Percentiles rank a stretch among this genome's conserved stretches.
phyloP scores from a whole-genome alignment of 2,888 invertebrate genomes.

The Dugesia japonica region DNA sequence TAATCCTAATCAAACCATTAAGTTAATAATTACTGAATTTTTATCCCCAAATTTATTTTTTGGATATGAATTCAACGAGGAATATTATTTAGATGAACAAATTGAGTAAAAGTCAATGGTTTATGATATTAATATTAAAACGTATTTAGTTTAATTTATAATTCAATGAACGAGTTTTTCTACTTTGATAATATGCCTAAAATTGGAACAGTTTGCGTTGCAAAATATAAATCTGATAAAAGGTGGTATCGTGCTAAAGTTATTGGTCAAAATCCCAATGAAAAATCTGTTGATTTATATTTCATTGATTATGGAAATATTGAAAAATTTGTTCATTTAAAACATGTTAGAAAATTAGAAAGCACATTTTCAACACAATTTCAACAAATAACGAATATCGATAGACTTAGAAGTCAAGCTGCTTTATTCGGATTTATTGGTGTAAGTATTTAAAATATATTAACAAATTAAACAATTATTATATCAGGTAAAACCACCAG shows the following conservation, averaged over 20 bases:
- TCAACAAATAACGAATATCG: background rate
- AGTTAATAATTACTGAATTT: background rate
- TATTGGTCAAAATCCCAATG: background rate
- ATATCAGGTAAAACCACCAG: too few relatives aligned
- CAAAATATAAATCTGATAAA: background rate
- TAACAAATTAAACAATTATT: too few relatives aligned
- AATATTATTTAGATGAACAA: background rate
- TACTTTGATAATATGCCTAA: background rate
- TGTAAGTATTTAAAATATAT: background rate
- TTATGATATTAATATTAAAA: background rate
- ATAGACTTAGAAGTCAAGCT: background rate
- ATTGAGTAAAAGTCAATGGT: background rate
- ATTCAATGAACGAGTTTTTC: background rate
- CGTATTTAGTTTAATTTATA: background rate
- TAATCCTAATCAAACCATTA: background rate
- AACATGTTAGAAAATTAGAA: conserved; percentile 1
- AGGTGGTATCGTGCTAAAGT: background rate
- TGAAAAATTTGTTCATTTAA: background rate
- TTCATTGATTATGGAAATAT: conserved; percentile 8
- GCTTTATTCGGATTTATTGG: background rate
- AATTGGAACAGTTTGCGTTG: background rate
- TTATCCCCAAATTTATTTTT: background rate
- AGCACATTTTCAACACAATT: background rate
- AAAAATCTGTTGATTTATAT: background rate
- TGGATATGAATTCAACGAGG: background rate